A percentile compares a stretch with the other conserved stretches of the same genome.
phyloP scores from a whole-genome alignment of 2,113 vertebrate genomes.

The Helogale parvula region DNA sequence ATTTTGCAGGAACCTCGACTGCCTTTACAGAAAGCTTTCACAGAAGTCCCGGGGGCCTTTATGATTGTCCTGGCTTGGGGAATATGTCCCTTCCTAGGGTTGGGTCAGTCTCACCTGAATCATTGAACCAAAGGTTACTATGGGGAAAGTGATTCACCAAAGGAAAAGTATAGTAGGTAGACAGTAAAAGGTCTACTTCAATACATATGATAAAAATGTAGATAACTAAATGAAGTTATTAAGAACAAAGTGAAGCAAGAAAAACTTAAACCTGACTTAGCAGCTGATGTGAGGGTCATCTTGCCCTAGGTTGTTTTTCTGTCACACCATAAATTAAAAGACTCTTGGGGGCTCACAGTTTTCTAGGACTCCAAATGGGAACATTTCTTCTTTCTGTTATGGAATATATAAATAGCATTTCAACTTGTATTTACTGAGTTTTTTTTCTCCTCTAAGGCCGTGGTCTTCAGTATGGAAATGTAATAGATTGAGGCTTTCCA shows the following conservation, averaged over 20 bases:
- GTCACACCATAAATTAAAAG: neutral
- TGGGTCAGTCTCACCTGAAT: neutral
- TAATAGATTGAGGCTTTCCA: conserved; percentile 19
- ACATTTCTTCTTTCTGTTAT: neutral
- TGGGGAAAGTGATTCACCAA: neutral
- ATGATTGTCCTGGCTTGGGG: neutral
- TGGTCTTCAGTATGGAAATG: conserved; percentile 27
- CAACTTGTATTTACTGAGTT: neutral
- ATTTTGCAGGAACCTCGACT: neutral
- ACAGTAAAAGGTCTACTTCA: neutral
- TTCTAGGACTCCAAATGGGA: neutral
- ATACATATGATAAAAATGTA: conserved; percentile 3
- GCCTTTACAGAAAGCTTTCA: neutral
- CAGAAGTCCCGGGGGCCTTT: neutral
- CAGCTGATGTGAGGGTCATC: neutral
- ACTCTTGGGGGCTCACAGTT: neutral
- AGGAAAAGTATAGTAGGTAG: neutral
- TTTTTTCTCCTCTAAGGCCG: neutral
- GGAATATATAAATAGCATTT: neutral
- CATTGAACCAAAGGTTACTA: neutral
- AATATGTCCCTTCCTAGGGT: neutral
- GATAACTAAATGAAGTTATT: neutral
- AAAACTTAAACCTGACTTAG: neutral
- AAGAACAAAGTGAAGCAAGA: neutral
- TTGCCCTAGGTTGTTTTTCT: neutral